Conservation (phyloP, 1,140 invertebrate species). For the Wiebesia pumilae region DNA sequence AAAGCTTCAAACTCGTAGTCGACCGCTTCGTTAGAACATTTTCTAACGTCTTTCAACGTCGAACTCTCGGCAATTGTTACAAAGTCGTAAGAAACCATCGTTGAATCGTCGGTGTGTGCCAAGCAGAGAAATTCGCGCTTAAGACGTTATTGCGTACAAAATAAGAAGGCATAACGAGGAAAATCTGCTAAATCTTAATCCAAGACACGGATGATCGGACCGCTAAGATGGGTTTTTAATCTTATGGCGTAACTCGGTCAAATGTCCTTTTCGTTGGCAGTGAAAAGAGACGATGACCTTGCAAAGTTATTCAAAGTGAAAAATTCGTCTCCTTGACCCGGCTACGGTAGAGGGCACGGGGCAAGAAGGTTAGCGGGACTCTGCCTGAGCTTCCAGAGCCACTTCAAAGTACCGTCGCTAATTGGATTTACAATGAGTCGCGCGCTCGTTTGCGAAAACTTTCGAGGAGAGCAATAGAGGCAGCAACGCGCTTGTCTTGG, state of each 20-base stretch:
- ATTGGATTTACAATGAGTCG: slow-evolving; percentile 62
- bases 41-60: neutral
- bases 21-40: neutral
- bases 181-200: too few relatives aligned
- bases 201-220: too few relatives aligned
- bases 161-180: too few relatives aligned
- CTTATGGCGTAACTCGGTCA: neutral
- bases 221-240: neutral
- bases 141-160: neutral
- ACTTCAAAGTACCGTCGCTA: slow-evolving; percentile 60
- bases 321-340: slow-evolving; percentile 59
- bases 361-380: slow-evolving; percentile 55
- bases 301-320: slow-evolving; percentile 54
- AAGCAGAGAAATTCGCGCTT: neutral
- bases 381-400: slow-evolving; percentile 37
- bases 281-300: slow-evolving; percentile 14
- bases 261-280: neutral
- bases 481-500: slow-evolving; percentile 7
- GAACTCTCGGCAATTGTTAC: neutral
- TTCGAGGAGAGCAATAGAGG: neutral
- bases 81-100: too few relatives aligned
- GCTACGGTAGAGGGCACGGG: neutral
- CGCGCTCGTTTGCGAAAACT: slow-evolving; percentile 23
- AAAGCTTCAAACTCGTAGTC: neutral
- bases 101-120: too few relatives aligned